Evolutionary conservation across 2,888 invertebrate species (phyloP), one percentile per base, ranked within the genome.

Genomic region (Heliconius ethilla): DNA sequence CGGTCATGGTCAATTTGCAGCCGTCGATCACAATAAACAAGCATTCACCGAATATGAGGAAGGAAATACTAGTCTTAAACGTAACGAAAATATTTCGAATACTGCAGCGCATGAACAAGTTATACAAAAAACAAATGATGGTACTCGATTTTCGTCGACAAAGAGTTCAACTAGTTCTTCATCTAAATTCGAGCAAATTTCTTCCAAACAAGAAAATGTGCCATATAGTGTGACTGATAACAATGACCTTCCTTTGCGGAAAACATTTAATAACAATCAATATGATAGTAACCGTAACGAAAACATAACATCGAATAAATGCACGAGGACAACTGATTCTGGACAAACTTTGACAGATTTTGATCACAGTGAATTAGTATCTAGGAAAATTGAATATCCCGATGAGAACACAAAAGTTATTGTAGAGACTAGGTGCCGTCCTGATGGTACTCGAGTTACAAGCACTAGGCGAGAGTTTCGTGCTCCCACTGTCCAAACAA

Each of bases 391-490:
- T 75, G 95, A 96, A 83, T 95, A 96, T 88, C 95, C 96, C 74
- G 96, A 96, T 86, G 95, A 96, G 79, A 95, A 95, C 88, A 96
- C 96, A 67, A 95, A 96, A 90, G 95, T 96, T 81, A 95, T 96
- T 11, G 96, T 96, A 22, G 96, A 97, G 83, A 96, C 96, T 0
- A 95, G 96, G 82, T 95, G 95, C 72, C 89, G 96, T 66, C 95
- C 96, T 1, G 96, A 96, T 85, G 97, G 96, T 25, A 96, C 96
- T 3, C 95, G 95, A 66, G 95, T 96, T 1, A 96, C 96, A n/a
- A 96, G 96, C 80, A 96, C 96, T 29, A 95, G 95, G 67, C 95
- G 96, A 62, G 96, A 96, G 86, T 96, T 96, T 59, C 90, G 91
- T n/a, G 91, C 85, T 7, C 93, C 93, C 0, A 81, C 82, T 10